Base-by-base conservation (phyloP, 2,797 vertebrate species). In the Nyctalus aviator region DNA sequence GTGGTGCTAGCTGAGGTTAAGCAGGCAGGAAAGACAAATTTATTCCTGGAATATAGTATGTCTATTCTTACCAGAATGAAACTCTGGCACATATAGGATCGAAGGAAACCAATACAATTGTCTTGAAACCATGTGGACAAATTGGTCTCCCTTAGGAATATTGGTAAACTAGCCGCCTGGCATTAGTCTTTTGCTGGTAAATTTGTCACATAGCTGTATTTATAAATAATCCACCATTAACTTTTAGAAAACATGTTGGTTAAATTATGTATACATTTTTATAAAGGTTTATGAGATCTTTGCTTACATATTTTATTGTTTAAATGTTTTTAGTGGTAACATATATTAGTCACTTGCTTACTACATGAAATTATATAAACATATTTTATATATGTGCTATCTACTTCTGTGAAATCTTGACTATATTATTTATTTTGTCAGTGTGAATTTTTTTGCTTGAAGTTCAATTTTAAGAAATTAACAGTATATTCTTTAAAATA, bases 161-260 rank as follows among this genome's bases (percentile, higher is more conserved):
- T 13, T 77, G 17, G 20, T 8, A 50, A 68, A 41, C 8, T 46
- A n/a, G 13, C 25, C 48, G 13, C 3, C 50, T 21, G 20, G 6
- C 8, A 53, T 44, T 53, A 48, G 12, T 75, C 17, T 75, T 88
- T 37, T 35, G 2, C 17, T 66, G 4, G 23, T 30, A 75, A 75
- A 68, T 57, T 66, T 81, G 12, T 35, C 35, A 32, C 30, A 64
- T 18, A 55, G 3, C 1, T 64, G 5, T 78, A 59, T 73, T 23
- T 71, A 83, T 84, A 96, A 85, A 90, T 82, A 8, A 88, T 76
- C 2, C 3, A 78, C 4, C 59, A 7, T 64, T 83, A 68, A 87
- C 21, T 78, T 94, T 87, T 86, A 37, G 2, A 50, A 14, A 92
- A 93, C 81, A 64, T 4, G 50, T 91, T 53, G 11, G 79, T 75